Evolutionary conservation across 2,888 invertebrate genomes (phyloP), one percentile per base, ranked within the genome.

Genomic region (Lacanobia wlatinum): DNA sequence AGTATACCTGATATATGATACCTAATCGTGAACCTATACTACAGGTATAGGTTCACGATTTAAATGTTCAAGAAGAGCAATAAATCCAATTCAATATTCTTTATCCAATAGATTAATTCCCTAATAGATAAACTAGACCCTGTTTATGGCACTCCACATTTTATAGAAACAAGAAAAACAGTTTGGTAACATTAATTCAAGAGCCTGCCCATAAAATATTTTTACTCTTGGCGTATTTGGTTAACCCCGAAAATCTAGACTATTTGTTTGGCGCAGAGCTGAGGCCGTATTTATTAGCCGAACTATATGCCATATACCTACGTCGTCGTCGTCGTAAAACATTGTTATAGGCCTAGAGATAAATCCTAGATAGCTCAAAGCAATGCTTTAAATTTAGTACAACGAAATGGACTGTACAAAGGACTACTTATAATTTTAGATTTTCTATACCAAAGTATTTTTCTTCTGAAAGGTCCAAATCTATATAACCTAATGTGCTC

Each of bases 171-270:
- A 23, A 46, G 23, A 3, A 16, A 70, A 56, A 18, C 3, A 10
- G 65, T 6, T 53, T 28, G 5, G 23, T 9, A 28, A 34, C 2
- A 65, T 21, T 16, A 16, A 38, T 70, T 55, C 28, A 28, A 21
- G 28, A 48, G 14, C 14, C 14, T 12, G 7, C 18, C 9, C 16
- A 43, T 62, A 50, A 73, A 59, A 53, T 38, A 69, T 64, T 65
- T 59, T 52, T 52, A 21, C n/a, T 73, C n/a, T 52, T 40, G 12
- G 4, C 21, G 1, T 43, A 21, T 62, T 34, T 59, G n/a, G 12
- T 2, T 46, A 40, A 50, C 18, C n/a, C 23, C 21, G 50, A 60
- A 75, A 58, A 75, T 63, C 50, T 74, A 53, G 38, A 48, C 48
- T 40, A 48, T 73, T 55, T 55, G 12, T 70, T 70, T 62, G 34